Evolutionary conservation across 2,797 vertebrate genomes (phyloP).

Genomic region (Neostethus bicornis): DNA sequence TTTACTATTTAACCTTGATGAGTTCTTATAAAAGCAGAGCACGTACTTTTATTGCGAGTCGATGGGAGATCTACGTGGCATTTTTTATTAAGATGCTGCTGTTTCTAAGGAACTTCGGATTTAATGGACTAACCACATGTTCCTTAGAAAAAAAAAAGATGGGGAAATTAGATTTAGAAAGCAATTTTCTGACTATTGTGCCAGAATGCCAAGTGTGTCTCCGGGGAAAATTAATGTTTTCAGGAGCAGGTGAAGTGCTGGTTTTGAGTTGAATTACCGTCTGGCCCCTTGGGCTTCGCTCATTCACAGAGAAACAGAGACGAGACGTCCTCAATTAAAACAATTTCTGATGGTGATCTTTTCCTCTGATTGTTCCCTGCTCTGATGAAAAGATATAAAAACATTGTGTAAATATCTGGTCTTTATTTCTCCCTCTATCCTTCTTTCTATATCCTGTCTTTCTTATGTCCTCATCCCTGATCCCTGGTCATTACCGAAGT

Average conservation of each 20-base stretch:
- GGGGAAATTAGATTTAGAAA: slow-evolving; percentile 43
- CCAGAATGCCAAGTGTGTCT: slow-evolving; percentile 36
- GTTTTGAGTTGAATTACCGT: slow-evolving; percentile 43
- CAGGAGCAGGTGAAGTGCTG: slow-evolving; percentile 37
- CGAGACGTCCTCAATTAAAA: slow-evolving; percentile 44
- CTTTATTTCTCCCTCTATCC: too few relatives aligned
- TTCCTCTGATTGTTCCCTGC: slow-evolving; percentile 17
- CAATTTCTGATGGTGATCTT: slow-evolving; percentile 37
- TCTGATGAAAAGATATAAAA: neutral
- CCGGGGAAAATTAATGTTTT: slow-evolving; percentile 30
- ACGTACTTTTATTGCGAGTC: neutral
- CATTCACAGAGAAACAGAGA: slow-evolving; percentile 17
- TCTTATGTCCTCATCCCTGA: too few relatives aligned
- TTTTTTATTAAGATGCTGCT: neutral
- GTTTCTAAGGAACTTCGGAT: slow-evolving; percentile 1
- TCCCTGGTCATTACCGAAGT: too few relatives aligned
- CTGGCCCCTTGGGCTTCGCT: slow-evolving; percentile 32
- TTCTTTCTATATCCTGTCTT: too few relatives aligned
- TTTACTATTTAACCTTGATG: neutral
- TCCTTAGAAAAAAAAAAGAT: neutral
- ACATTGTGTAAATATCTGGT: slow-evolving; percentile 10
- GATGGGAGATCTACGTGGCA: neutral
- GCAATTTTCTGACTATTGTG: slow-evolving; percentile 38
- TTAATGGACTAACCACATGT: neutral
- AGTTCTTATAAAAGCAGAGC: neutral